phyloP scores from a whole-genome alignment of 2,113 vertebrate species.

The Cyphomyrus discorhynchus region DNA sequence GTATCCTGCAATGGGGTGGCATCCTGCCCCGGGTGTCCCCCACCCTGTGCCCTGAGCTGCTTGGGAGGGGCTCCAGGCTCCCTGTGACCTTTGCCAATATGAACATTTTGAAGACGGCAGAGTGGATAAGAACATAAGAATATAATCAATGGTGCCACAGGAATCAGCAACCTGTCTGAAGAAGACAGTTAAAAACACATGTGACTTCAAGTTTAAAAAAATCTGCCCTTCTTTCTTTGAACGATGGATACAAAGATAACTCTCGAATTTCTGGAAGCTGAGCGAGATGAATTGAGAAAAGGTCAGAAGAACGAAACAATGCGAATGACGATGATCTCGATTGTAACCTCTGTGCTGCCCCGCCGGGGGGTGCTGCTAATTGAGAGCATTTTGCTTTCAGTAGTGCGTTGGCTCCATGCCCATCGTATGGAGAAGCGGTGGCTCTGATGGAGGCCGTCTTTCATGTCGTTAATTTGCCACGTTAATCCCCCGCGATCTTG shows the following conservation, averaged over 20 bases:
- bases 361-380: constrained; percentile 52
- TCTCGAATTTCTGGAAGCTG: background rate
- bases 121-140: background rate
- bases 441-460: constrained; percentile 46
- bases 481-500: constrained; percentile 53
- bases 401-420: constrained; percentile 50
- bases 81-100: background rate
- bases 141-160: background rate
- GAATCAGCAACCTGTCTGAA: background rate
- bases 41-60: background rate
- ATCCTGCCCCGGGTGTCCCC: background rate
- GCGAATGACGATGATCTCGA: constrained; percentile 20
- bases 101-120: background rate
- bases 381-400: constrained; percentile 49
- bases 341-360: constrained; percentile 37
- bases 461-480: constrained; percentile 57
- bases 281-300: constrained; percentile 5
- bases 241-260: background rate
- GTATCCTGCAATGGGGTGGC: background rate
- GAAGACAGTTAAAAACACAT: background rate
- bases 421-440: constrained; percentile 40
- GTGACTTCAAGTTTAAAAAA: background rate
- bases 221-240: background rate
- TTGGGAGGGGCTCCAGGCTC: background rate
- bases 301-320: background rate